These are phyloP conservation scores for Cotesia vestalis DNA, from an alignment of 1,140 invertebrate species.

Conservation along the genomic window DNA sequence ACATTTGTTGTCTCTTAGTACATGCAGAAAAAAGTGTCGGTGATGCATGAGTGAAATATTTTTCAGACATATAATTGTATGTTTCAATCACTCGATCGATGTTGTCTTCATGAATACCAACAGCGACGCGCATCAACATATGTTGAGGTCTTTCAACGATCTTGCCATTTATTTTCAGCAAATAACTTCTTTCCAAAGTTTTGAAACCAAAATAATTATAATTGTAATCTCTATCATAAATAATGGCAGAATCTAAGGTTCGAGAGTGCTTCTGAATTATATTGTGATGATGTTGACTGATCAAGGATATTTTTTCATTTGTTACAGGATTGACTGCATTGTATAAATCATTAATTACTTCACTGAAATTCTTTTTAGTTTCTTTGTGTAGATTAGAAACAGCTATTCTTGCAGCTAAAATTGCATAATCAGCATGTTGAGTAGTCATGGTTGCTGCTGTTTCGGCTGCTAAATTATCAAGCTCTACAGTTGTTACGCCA, in stretches of 20 bases:
- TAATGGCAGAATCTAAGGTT: slow-evolving; percentile 92
- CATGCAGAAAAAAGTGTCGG: slow-evolving; percentile 97
- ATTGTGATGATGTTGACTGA: slow-evolving; percentile 84
- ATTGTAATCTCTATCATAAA: slow-evolving; percentile 96
- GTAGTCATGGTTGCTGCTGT: slow-evolving; percentile 71
- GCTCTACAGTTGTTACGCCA: slow-evolving; percentile 94
- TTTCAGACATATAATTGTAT: slow-evolving; percentile 94
- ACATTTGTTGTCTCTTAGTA: slow-evolving; percentile 90
- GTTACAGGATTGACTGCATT: slow-evolving; percentile 80
- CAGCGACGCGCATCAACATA: slow-evolving; percentile 97
- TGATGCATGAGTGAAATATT: slow-evolving; percentile 97
- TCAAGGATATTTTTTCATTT: slow-evolving; percentile 78
- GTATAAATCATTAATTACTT: slow-evolving; percentile 90
- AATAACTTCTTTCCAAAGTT: slow-evolving; percentile 94
- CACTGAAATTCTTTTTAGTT: slow-evolving; percentile 73
- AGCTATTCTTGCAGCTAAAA: slow-evolving; percentile 93
- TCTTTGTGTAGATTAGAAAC: slow-evolving; percentile 98
- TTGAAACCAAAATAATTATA: slow-evolving; percentile 99
- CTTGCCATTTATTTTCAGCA: slow-evolving; percentile 93
- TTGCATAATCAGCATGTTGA: slow-evolving; percentile 96
- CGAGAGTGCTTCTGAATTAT: slow-evolving; percentile 91
- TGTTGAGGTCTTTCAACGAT: slow-evolving; percentile 97
- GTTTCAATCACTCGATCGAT: slow-evolving; percentile 95
- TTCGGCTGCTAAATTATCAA: slow-evolving; percentile 82
- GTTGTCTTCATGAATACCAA: slow-evolving; percentile 96